These are phyloP conservation scores for Yponomeuta sedellus DNA, from an alignment of 2,888 invertebrate species.

Conservation along the genomic window DNA sequence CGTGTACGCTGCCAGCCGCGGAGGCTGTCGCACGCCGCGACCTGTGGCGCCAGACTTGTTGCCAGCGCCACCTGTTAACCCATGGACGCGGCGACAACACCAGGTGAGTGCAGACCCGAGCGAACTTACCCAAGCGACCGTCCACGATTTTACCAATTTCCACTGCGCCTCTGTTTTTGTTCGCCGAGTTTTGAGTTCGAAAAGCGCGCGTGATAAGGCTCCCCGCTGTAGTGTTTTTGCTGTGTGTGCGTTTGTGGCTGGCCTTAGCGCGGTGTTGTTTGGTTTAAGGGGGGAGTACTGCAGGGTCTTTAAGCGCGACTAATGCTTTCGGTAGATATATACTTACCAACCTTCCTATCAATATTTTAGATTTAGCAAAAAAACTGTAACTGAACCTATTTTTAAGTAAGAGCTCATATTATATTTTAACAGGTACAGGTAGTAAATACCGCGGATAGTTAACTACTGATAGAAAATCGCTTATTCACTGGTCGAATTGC, in stretches of 20 bases:
- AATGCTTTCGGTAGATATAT: conserved; percentile 12
- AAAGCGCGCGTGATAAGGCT: background rate
- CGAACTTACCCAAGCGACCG: background rate
- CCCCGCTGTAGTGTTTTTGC: background rate
- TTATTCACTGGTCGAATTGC: too few relatives aligned
- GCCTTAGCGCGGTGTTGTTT: background rate
- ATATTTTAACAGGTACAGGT: too few relatives aligned
- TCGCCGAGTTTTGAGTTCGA: background rate
- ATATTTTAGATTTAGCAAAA: background rate
- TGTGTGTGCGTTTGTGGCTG: background rate
- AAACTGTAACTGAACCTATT: background rate
- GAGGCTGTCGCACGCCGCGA: background rate
- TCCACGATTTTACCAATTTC: background rate
- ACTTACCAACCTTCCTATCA: conserved; percentile 4
- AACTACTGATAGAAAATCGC: too few relatives aligned
- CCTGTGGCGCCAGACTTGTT: conserved; percentile 2
- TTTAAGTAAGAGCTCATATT: background rate
- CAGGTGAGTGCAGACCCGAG: background rate
- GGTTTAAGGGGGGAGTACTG: background rate
- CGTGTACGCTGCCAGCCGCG: background rate
- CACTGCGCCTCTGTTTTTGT: background rate
- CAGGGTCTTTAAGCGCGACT: background rate
- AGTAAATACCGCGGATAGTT: too few relatives aligned
- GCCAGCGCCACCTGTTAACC: background rate
- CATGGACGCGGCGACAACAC: background rate